These are phyloP conservation scores for Falco concolor DNA, from an alignment of 2,797 vertebrate species.

Conservation along the genomic window DNA sequence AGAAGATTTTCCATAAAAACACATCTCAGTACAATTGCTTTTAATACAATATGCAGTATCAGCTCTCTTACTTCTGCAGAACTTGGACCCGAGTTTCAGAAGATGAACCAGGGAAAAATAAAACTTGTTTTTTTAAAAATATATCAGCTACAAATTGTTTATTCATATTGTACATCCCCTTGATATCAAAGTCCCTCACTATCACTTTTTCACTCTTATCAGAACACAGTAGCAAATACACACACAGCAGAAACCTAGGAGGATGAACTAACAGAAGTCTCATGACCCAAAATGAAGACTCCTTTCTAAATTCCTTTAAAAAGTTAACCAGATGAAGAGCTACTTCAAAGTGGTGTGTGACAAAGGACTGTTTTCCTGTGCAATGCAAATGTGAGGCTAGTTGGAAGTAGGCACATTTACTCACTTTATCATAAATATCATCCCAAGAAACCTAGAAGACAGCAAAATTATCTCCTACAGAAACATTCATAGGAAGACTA, in stretches of 20 bases:
- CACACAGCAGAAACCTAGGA: background rate
- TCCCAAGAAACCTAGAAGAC: background rate
- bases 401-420: background rate
- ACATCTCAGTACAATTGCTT: background rate
- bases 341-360: background rate
- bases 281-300: background rate
- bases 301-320: background rate
- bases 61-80: background rate
- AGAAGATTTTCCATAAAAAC: background rate
- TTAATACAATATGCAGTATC: background rate
- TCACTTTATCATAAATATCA: background rate
- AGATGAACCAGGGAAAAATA: background rate
- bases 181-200: background rate
- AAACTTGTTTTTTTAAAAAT: background rate
- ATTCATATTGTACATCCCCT: background rate
- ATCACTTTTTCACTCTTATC: background rate
- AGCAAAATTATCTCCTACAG: background rate
- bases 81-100: background rate
- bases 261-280: background rate
- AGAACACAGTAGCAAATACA: background rate
- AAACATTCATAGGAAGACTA: background rate
- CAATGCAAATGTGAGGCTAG: background rate
- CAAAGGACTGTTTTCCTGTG: background rate
- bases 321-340: background rate
- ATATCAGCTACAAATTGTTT: background rate